Base-by-base conservation (phyloP, 2,888 invertebrate species). In the Uloborus plumipes region DNA sequence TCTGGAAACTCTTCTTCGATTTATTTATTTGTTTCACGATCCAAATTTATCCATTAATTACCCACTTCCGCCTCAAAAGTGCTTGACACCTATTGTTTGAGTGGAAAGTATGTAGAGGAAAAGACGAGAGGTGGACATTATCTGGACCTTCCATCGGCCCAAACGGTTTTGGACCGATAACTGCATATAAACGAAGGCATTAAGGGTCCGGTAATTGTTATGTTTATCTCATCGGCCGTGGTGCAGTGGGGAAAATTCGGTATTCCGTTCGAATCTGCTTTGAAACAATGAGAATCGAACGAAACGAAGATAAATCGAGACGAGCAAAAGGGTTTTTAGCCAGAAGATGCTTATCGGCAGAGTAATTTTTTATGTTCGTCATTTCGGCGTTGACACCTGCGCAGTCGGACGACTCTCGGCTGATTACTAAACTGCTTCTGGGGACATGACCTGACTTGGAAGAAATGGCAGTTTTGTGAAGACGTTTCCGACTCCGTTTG, bases 131-230 rank as follows among this genome's bases (percentile, higher is more conserved):
- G 55, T 18, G 20, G 16, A 39, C 39, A 39, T 39, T 39, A 39
- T 39, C 39, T 39, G 39, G 39, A 39, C 39, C 39, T 39, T 39
- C 39, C 39, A 39, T 39, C 39, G 39, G 11, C 39, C 53, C 64
- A 18, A 71, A 61, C 71, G 39, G 59, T 62, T 66, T 50, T 59
- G 67, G 51, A 51, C 76, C 69, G 69, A 76, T 76, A 69, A 69
- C 61, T 69, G 76, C 76, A 76, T 76, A 76, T 76, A 76, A 76
- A 76, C 76, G 76, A 76, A 76, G 69, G 39, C 69, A 76, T 76
- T 76, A 76, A 62, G 67, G 20, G n/a, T 47, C n/a, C 47, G 39
- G 61, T 76, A 76, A 76, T 76, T 61, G 69, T 53, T n/a, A 58
- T 47, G 61, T 26, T 51, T 62, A 62, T 76, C 50, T 75, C 20